Evolutionary conservation across 2,888 invertebrate genomes (phyloP).

Genomic region (Podotricha telesiphe): DNA sequence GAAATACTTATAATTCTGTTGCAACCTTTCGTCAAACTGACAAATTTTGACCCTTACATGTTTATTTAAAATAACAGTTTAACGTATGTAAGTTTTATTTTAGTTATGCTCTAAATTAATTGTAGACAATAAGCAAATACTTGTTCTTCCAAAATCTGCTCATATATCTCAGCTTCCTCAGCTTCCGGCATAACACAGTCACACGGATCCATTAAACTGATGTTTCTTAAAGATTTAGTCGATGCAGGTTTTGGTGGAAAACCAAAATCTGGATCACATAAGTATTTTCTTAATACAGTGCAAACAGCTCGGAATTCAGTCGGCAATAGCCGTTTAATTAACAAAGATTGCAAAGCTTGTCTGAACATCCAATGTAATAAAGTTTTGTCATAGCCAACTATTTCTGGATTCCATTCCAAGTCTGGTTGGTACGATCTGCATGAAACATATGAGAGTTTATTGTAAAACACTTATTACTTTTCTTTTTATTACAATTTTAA

Average conservation of each 20-base stretch:
- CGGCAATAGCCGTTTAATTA: slow-evolving; percentile 54
- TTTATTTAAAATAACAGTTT: too few relatives aligned
- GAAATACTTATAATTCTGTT: too few relatives aligned
- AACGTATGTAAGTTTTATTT: too few relatives aligned
- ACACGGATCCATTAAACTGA: slow-evolving; percentile 60
- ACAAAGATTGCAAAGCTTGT: slow-evolving; percentile 63
- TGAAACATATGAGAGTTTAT: neutral
- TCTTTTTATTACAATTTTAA: too few relatives aligned
- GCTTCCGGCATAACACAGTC: slow-evolving; percentile 64
- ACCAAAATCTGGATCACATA: slow-evolving; percentile 73
- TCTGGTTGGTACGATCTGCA: slow-evolving; percentile 72
- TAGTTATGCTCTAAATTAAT: too few relatives aligned
- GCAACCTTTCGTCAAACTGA: too few relatives aligned
- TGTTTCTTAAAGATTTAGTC: slow-evolving; percentile 53
- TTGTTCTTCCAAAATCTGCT: slow-evolving; percentile 53
- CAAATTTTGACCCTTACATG: too few relatives aligned
- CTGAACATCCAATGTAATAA: slow-evolving; percentile 75
- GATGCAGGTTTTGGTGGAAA: slow-evolving; percentile 59
- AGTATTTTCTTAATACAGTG: slow-evolving; percentile 57
- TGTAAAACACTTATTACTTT: too few relatives aligned
- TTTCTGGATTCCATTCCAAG: slow-evolving; percentile 61
- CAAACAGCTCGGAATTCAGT: slow-evolving; percentile 56
- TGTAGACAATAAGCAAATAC: too few relatives aligned
- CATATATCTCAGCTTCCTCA: slow-evolving; percentile 56
- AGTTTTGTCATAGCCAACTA: slow-evolving; percentile 60